phyloP scores from a whole-genome alignment of 2,888 invertebrate genomes.

The Oscheius sp. region DNA sequence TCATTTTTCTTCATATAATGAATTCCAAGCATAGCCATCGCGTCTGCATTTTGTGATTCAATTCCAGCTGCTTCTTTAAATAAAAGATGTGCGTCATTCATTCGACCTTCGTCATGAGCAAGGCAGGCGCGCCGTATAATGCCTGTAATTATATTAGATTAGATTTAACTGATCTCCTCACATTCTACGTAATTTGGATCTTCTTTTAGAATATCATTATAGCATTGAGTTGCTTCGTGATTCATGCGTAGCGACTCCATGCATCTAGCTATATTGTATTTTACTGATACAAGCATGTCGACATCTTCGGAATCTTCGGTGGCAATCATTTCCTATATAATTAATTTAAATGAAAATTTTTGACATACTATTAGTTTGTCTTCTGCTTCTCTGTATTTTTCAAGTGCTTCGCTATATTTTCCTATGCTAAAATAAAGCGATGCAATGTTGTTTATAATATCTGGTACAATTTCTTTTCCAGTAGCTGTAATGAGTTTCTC shows the following conservation, averaged over 20 bases:
- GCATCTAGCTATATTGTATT: conserved; percentile 91
- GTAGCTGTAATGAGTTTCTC: conserved; percentile 86
- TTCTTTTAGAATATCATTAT: conserved; percentile 93
- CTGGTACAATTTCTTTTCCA: conserved; percentile 82
- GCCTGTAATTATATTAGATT: conserved; percentile 71
- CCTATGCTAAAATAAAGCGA: conserved; percentile 86
- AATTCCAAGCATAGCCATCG: conserved; percentile 95
- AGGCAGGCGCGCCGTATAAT: conserved; percentile 87
- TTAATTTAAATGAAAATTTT: too few relatives aligned
- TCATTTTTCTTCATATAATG: conserved; percentile 95
- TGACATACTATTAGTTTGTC: conserved; percentile 31
- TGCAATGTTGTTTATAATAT: conserved; percentile 96
- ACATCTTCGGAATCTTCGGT: too few relatives aligned
- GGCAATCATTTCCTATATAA: conserved; percentile 63
- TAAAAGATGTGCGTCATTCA: conserved; percentile 92
- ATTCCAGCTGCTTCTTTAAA: conserved; percentile 86
- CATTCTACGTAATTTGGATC: conserved; percentile 98
- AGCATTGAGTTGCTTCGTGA: conserved; percentile 92
- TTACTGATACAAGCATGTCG: conserved; percentile 75
- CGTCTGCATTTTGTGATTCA: conserved; percentile 90
- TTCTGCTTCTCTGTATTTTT: conserved; percentile 38
- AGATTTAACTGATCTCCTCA: conserved; percentile 55
- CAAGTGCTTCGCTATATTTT: conserved; percentile 84
- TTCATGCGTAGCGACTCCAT: conserved; percentile 90
- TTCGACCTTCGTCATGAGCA: conserved; percentile 97